These are phyloP conservation scores for Diplodus sargus DNA, from an alignment of 2,797 vertebrate species.

Conservation along the genomic window DNA sequence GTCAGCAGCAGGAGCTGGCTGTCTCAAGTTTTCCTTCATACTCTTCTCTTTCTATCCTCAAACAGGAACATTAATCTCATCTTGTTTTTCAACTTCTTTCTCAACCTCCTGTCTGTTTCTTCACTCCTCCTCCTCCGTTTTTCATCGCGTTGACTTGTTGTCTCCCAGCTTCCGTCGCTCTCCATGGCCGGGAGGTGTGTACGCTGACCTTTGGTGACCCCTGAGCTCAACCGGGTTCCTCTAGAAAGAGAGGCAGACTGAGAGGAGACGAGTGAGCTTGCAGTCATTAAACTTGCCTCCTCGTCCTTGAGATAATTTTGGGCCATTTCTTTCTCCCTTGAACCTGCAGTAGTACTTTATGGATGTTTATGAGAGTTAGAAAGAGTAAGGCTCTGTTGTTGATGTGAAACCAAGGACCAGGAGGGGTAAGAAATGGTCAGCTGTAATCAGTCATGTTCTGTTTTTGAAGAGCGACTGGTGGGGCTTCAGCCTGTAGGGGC, in stretches of 20 bases:
- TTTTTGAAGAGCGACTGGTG: conserved; percentile 38
- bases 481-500: conserved; percentile 51
- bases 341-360: background rate
- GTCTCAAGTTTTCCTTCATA: conserved; percentile 3
- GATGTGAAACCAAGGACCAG: background rate
- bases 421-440: conserved; percentile 32
- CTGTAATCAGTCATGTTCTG: conserved; percentile 37
- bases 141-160: conserved; percentile 64
- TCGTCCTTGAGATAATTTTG: conserved; percentile 65
- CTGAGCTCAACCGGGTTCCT: conserved; percentile 57
- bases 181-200: conserved; percentile 74
- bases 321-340: conserved; percentile 16
- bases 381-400: conserved; percentile 3
- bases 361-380: conserved; percentile 8
- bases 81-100: conserved; percentile 78
- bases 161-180: conserved; percentile 70
- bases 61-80: conserved; percentile 70
- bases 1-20: conserved; percentile 9
- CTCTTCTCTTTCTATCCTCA: conserved; percentile 26
- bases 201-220: conserved; percentile 75
- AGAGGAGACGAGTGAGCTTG: conserved; percentile 39
- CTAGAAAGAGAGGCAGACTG: conserved; percentile 50
- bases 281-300: conserved; percentile 42
- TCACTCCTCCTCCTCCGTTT: conserved; percentile 51
- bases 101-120: conserved; percentile 28